Conservation (phyloP, 2,113 vertebrate species). For the Chloropsis hardwickii region DNA sequence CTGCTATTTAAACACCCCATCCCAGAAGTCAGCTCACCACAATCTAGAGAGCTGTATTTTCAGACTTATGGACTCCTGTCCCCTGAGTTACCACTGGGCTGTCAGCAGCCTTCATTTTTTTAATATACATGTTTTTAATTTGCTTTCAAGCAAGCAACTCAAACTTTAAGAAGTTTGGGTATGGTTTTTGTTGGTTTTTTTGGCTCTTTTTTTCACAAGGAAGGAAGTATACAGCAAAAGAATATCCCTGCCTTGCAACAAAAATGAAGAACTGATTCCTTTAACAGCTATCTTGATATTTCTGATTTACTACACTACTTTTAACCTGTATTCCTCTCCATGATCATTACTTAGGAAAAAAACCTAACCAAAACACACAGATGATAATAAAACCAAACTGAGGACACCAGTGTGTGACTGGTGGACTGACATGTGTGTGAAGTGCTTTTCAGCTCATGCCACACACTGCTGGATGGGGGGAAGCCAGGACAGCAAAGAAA, state of each 20-base stretch:
- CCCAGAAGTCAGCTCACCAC: background rate
- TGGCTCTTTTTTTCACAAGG: background rate
- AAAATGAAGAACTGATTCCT: background rate
- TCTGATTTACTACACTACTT: background rate
- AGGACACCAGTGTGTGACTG: too few relatives aligned
- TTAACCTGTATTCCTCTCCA: background rate
- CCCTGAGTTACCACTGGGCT: background rate
- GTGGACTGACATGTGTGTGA: accelerated
- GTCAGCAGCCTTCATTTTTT: background rate
- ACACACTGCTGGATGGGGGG: background rate
- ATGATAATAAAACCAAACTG: background rate
- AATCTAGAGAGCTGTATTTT: background rate
- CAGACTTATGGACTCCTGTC: background rate
- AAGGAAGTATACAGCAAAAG: background rate
- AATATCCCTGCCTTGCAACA: background rate
- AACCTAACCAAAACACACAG: background rate
- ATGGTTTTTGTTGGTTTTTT: background rate
- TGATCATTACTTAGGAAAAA: background rate
- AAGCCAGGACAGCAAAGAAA: background rate
- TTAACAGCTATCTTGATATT: background rate
- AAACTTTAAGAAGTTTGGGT: background rate
- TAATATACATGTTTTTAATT: background rate
- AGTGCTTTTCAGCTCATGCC: background rate
- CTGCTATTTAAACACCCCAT: accelerated
- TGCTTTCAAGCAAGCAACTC: background rate